phyloP scores from a whole-genome alignment of 2,888 invertebrate species.

The Abscondita cerata region DNA sequence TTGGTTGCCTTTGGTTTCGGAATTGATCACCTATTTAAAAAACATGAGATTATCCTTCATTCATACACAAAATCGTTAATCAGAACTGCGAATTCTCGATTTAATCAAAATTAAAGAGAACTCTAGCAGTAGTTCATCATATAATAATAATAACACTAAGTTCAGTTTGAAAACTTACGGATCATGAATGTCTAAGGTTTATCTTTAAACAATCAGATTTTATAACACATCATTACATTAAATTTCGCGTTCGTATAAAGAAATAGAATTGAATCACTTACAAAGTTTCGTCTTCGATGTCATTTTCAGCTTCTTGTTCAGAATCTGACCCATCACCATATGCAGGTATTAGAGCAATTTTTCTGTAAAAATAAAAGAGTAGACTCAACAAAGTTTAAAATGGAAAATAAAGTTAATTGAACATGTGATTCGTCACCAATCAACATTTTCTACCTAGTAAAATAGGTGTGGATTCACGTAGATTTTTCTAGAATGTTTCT shows the following conservation, averaged over 20 bases:
- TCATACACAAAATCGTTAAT: too few species aligned
- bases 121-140: slow-evolving; percentile 58
- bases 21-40: too few species aligned
- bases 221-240: not conserved
- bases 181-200: slow-evolving; percentile 13
- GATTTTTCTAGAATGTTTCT: too few species aligned
- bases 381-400: too few species aligned
- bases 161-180: slow-evolving; percentile 60
- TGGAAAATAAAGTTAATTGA: too few species aligned
- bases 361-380: slow-evolving; percentile 56
- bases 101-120: slow-evolving; percentile 40
- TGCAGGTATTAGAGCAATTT: slow-evolving; percentile 67
- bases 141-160: slow-evolving; percentile 35
- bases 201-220: not conserved
- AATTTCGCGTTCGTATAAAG: not conserved
- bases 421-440: too few species aligned
- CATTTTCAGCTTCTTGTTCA: slow-evolving; percentile 54
- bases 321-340: slow-evolving; percentile 62
- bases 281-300: not conserved
- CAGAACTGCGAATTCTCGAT: slow-evolving; percentile 56
- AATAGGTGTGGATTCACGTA: too few species aligned
- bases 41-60: too few species aligned
- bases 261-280: slow-evolving; percentile 2
- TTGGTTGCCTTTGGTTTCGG: not conserved
- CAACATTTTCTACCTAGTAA: too few species aligned